These are phyloP conservation scores for Myiagra hebetior DNA, from an alignment of 2,113 vertebrate genomes.

Conservation along the genomic window DNA sequence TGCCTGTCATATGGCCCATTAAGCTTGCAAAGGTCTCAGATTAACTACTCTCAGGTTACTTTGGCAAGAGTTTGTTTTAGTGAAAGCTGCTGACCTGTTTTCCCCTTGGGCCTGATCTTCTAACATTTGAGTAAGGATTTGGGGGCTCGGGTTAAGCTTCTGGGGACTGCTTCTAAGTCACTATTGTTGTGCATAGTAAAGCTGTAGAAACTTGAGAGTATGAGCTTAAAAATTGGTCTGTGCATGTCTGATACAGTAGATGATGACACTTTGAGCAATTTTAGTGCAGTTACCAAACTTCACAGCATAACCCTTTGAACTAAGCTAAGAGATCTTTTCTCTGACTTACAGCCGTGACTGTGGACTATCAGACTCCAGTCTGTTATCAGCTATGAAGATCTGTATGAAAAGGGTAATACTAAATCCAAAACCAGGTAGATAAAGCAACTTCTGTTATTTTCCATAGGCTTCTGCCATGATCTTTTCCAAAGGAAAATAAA, in stretches of 20 bases:
- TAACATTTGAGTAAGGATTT: neutral
- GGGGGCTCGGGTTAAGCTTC: neutral
- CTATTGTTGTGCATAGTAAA: neutral
- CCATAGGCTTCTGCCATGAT: neutral
- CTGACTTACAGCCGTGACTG: neutral
- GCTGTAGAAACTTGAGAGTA: neutral
- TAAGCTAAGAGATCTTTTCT: neutral
- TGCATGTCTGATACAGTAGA: neutral
- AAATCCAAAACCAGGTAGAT: neutral
- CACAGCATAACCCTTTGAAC: neutral
- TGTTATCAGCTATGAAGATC: neutral
- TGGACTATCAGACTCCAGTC: neutral
- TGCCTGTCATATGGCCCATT: neutral
- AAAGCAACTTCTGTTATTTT: neutral
- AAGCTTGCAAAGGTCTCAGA: neutral
- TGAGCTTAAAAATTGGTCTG: neutral
- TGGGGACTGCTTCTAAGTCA: neutral
- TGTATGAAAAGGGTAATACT: neutral
- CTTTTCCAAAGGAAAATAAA: neutral
- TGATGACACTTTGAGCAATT: neutral
- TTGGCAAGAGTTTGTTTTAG: neutral
- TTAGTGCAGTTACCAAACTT: neutral
- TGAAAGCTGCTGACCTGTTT: neutral
- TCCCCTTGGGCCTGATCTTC: neutral
- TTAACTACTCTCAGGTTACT: neutral